A percentile compares a stretch with the other conserved stretches of the same genome.
Evolutionary conservation across 2,797 vertebrate species (phyloP).

Genomic region (Sciurus carolinensis): DNA sequence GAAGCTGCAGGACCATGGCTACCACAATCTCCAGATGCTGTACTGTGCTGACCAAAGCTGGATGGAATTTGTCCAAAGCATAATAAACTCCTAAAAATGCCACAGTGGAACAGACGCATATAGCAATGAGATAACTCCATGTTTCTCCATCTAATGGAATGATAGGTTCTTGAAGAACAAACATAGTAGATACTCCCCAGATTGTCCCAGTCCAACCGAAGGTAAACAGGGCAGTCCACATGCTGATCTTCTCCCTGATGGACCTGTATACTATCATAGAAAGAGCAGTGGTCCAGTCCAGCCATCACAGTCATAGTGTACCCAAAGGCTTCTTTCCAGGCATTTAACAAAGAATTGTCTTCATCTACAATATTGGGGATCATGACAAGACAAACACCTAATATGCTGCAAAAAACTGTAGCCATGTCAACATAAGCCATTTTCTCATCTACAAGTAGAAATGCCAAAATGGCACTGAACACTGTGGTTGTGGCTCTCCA

Average conservation of each 20-base stretch:
- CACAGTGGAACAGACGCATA: slow-evolving; percentile 94
- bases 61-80: slow-evolving; percentile 96
- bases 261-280: slow-evolving; percentile 97
- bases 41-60: slow-evolving; percentile 96
- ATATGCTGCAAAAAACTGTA: slow-evolving; percentile 93
- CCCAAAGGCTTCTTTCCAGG: slow-evolving; percentile 97
- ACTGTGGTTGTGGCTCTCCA: slow-evolving; percentile 97
- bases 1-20: slow-evolving; percentile 95
- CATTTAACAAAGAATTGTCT: slow-evolving; percentile 92
- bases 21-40: slow-evolving; percentile 97
- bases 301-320: slow-evolving; percentile 97
- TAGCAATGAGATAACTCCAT: slow-evolving; percentile 95
- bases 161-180: slow-evolving; percentile 95
- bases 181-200: slow-evolving; percentile 94
- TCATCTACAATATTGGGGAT: slow-evolving; percentile 94
- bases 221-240: slow-evolving; percentile 97
- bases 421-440: slow-evolving; percentile 93
- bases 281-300: slow-evolving; percentile 96
- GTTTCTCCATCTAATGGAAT: slow-evolving; percentile 94
- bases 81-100: slow-evolving; percentile 98
- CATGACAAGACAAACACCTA: slow-evolving; percentile 95
- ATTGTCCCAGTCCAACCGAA: slow-evolving; percentile 97
- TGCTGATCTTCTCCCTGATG: slow-evolving; percentile 96
- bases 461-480: slow-evolving; percentile 95
- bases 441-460: slow-evolving; percentile 96